Conservation (phyloP, 2,888 invertebrate genomes). For the Pyrocoelia pectoralis region DNA sequence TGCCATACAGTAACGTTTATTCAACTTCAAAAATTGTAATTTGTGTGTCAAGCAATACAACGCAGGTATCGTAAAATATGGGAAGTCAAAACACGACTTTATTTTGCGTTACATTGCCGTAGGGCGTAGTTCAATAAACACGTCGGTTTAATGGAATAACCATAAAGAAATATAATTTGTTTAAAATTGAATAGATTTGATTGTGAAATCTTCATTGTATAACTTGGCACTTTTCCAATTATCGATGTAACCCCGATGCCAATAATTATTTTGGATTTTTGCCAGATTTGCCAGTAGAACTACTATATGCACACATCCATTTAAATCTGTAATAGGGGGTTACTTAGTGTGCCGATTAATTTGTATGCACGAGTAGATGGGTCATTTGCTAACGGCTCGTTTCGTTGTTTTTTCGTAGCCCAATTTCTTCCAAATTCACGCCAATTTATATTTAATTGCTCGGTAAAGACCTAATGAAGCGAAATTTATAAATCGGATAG, state of each 20-base stretch:
- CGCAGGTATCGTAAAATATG: no score
- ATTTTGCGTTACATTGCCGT: no score
- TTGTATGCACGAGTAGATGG: constrained; percentile 5
- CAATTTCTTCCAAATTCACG: no score
- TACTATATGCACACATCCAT: constrained; percentile 14
- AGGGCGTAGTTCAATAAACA: no score
- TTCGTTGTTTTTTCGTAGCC: neutral
- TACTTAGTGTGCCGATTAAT: constrained; percentile 12
- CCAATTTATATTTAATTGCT: constrained; percentile 1
- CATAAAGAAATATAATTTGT: constrained; percentile 5
- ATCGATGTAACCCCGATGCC: constrained; percentile 24
- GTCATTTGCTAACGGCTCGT: constrained; percentile 6
- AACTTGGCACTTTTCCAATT: constrained; percentile 24
- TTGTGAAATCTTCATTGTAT: constrained; percentile 27
- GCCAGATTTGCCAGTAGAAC: constrained; percentile 24
- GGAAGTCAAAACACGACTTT: no score
- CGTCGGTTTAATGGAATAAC: neutral
- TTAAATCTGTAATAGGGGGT: constrained; percentile 19
- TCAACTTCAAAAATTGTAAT: no score
- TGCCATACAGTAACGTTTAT: no score
- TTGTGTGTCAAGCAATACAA: no score
- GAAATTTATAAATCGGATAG: constrained; percentile 3
- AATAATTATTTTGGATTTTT: constrained; percentile 29
- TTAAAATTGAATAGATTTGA: constrained; percentile 19
- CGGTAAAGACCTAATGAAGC: neutral